Percentiles rank a stretch among this genome's conserved stretches.
These are phyloP conservation scores for Sicus ferrugineus DNA, from an alignment of 2,888 invertebrate genomes.

Conservation along the genomic window DNA sequence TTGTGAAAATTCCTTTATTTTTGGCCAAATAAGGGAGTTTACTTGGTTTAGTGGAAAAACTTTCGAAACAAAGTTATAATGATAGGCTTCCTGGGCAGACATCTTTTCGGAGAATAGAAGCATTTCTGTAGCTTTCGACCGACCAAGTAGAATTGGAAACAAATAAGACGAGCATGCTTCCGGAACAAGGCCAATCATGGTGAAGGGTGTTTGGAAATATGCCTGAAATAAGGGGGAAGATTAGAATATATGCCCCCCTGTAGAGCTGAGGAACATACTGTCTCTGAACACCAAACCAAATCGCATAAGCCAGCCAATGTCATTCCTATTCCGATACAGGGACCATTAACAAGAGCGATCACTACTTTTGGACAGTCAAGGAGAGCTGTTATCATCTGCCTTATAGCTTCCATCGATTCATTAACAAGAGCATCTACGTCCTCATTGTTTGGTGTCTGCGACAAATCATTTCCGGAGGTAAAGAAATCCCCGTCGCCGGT, in stretches of 20 bases:
- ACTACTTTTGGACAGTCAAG: conserved; percentile 89
- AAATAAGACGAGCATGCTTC: conserved; percentile 90
- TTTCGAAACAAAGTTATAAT: conserved; percentile 80
- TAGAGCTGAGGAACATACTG: conserved; percentile 64
- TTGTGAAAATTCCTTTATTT: conserved; percentile 67
- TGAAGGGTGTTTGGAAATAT: conserved; percentile 88
- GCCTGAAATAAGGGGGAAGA: conserved; percentile 68
- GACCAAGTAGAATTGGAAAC: conserved; percentile 86
- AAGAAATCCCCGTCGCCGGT: conserved; percentile 67
- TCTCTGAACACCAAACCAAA: conserved; percentile 86
- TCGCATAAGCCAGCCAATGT: conserved; percentile 89
- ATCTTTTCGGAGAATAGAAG: conserved; percentile 78
- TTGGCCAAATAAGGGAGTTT: conserved; percentile 69
- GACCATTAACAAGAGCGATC: conserved; percentile 90
- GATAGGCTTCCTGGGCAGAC: conserved; percentile 79
- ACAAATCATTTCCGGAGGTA: conserved; percentile 57
- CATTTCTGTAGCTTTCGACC: conserved; percentile 75
- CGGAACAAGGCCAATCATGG: conserved; percentile 81
- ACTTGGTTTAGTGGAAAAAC: conserved; percentile 75
- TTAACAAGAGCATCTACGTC: conserved; percentile 55
- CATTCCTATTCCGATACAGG: conserved; percentile 82
- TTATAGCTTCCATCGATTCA: conserved; percentile 57
- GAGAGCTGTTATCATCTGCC: conserved; percentile 76
- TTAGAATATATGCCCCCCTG: not conserved
- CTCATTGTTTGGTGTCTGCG: conserved; percentile 33